phyloP scores from a whole-genome alignment of 2,113 vertebrate genomes.

The Syrrhaptes paradoxus region DNA sequence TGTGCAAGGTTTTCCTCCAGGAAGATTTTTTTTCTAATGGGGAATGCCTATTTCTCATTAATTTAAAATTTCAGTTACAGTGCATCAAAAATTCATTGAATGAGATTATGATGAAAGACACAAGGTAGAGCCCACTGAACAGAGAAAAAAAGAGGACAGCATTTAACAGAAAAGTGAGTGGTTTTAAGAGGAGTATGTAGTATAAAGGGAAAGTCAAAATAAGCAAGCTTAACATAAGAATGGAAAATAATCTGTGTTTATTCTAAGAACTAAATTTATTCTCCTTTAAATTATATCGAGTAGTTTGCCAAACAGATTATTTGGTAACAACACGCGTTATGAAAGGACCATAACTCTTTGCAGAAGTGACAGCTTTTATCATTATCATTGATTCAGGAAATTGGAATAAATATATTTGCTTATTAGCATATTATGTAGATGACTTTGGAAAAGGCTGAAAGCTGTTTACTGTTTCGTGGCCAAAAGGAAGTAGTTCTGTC shows the following conservation, averaged over 20 bases:
- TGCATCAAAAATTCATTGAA: background rate
- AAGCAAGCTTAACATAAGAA: background rate
- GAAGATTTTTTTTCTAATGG: background rate
- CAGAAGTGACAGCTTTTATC: slow-evolving; percentile 18
- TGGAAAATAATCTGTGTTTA: background rate
- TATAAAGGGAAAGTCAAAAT: background rate
- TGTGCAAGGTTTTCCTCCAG: background rate
- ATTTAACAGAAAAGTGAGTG: background rate
- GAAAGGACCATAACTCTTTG: background rate
- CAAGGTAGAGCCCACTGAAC: background rate
- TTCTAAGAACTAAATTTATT: background rate
- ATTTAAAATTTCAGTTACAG: background rate
- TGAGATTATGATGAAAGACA: background rate
- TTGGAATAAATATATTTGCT: background rate
- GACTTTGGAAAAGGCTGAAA: background rate
- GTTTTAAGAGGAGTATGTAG: background rate
- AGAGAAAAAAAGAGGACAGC: background rate
- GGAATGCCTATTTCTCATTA: background rate
- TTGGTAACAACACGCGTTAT: background rate
- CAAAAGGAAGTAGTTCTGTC: background rate
- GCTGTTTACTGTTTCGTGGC: background rate
- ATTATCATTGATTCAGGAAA: background rate
- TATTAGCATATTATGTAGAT: slow-evolving; percentile 23
- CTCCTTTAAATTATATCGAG: background rate
- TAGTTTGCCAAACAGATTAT: slow-evolving; percentile 12